Conservation (phyloP, 2,888 invertebrate genomes). For the Acleris sparsana region DNA sequence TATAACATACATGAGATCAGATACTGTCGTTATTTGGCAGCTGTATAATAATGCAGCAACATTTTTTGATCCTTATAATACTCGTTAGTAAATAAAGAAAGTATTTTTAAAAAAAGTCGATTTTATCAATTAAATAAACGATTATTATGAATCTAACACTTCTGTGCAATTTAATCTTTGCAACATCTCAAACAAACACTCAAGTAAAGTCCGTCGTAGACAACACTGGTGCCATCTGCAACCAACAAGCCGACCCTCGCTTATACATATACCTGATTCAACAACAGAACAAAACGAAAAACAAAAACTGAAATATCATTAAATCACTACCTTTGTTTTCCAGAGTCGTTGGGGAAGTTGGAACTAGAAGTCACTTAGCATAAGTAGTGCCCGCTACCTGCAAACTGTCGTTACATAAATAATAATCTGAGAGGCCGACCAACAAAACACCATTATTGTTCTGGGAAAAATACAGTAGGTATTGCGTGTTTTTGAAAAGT, state of each 20-base stretch:
- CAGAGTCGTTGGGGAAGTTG: slow-evolving; percentile 37
- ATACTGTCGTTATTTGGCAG: too few species aligned
- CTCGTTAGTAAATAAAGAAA: too few species aligned
- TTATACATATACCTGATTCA: slow-evolving; percentile 30
- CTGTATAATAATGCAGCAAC: too few species aligned
- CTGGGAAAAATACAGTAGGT: slow-evolving; percentile 26
- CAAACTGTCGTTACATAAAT: slow-evolving; percentile 81
- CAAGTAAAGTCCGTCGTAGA: slow-evolving; percentile 27
- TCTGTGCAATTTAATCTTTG: slow-evolving; percentile 5
- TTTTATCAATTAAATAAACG: too few species aligned
- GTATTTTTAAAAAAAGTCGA: too few species aligned
- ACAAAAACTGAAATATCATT: slow-evolving; percentile 28
- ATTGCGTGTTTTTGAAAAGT: not conserved
- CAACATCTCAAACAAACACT: slow-evolving; percentile 27
- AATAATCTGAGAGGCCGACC: slow-evolving; percentile 63
- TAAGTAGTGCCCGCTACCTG: slow-evolving; percentile 58
- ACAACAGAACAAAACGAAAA: slow-evolving; percentile 14
- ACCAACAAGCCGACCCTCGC: slow-evolving; percentile 24
- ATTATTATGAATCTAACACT: not conserved
- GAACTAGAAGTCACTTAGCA: slow-evolving; percentile 65
- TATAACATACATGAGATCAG: too few species aligned
- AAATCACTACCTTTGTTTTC: slow-evolving; percentile 34
- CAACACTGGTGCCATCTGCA: slow-evolving; percentile 36
- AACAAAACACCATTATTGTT: slow-evolving; percentile 54
- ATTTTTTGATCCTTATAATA: too few species aligned